Evolutionary conservation across 2,888 invertebrate species (phyloP).

Genomic region (Cataglyphis altisquamis): DNA sequence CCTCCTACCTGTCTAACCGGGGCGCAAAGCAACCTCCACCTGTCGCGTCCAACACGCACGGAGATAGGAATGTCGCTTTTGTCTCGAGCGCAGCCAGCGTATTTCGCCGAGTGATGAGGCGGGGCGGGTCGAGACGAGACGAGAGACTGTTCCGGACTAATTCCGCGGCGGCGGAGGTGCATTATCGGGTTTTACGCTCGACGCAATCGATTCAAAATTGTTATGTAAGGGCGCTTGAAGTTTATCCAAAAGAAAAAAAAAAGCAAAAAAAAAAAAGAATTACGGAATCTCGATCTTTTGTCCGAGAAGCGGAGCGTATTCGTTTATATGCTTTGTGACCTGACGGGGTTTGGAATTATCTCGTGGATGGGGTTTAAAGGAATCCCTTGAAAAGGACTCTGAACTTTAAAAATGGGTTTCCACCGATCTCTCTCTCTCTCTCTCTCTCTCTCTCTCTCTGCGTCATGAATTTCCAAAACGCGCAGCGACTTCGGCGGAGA

Average conservation of each 20-base stretch:
- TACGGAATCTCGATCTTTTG: not conserved
- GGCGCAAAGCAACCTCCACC: constrained; percentile 7
- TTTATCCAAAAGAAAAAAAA: not conserved
- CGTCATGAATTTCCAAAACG: constrained; percentile 55
- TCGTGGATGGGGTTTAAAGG: not conserved
- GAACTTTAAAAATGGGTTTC: constrained; percentile 36
- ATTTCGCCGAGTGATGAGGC: not conserved
- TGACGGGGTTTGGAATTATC: not conserved
- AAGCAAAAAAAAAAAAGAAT: not conserved
- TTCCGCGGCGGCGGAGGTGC: not conserved
- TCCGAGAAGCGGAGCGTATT: not conserved
- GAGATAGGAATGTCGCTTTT: constrained; percentile 39
- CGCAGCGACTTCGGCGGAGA: constrained; percentile 24
- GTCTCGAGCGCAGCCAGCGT: not conserved
- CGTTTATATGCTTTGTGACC: not conserved
- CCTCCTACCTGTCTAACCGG: constrained; percentile 6
- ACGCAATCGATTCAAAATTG: constrained; percentile 12
- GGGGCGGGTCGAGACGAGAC: not conserved
- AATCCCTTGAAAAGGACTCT: not conserved
- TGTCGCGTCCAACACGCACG: constrained; percentile 37
- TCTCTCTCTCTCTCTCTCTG: constrained; percentile 29
- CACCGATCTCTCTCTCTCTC: constrained; percentile 1
- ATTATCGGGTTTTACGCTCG: not conserved
- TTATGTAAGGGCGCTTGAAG: not conserved
- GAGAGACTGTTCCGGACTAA: constrained; percentile 2